Conservation (phyloP, 2,888 invertebrate species). For the Amblyjoppa fuscipennis region DNA sequence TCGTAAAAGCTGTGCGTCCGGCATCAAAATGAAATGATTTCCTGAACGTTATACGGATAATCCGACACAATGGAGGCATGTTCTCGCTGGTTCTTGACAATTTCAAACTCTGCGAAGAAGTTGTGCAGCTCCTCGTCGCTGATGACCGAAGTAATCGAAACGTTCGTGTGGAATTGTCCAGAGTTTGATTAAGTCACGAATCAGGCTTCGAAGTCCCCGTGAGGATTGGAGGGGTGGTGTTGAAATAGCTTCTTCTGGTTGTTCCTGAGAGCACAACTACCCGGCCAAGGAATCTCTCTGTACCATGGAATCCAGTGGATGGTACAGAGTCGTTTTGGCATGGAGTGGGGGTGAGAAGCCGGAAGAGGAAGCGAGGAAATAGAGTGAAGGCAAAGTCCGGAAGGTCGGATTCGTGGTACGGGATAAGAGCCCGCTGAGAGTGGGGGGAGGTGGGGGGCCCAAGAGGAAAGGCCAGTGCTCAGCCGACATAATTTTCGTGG, state of each 20-base stretch:
- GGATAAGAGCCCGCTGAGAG: constrained; percentile 6
- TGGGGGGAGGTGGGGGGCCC: neutral
- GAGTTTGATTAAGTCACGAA: constrained; percentile 21
- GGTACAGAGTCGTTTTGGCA: constrained; percentile 14
- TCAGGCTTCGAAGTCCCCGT: constrained; percentile 1
- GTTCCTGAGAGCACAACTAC: neutral
- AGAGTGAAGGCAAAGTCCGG: constrained; percentile 31
- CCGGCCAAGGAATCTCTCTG: neutral
- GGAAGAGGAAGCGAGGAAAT: constrained; percentile 25
- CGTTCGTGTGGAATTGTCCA: neutral
- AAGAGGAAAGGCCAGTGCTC: constrained; percentile 5
- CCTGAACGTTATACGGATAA: neutral
- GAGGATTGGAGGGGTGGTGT: neutral
- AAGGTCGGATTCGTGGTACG: neutral
- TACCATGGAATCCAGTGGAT: neutral
- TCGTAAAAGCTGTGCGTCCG: neutral
- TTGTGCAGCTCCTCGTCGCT: neutral
- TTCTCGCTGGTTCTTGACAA: constrained; percentile 3
- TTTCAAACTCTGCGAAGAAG: constrained; percentile 1
- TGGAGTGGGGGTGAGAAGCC: neutral
- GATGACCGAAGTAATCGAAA: constrained; percentile 1
- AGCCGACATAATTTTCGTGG: constrained; percentile 47
- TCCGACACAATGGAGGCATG: constrained; percentile 4
- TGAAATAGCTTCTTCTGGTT: neutral
- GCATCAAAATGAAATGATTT: neutral